A percentile compares a stretch with the other conserved stretches of the same genome.
Conservation (phyloP, 2,888 invertebrate species). For the Vannuccia rotundouncinata region DNA sequence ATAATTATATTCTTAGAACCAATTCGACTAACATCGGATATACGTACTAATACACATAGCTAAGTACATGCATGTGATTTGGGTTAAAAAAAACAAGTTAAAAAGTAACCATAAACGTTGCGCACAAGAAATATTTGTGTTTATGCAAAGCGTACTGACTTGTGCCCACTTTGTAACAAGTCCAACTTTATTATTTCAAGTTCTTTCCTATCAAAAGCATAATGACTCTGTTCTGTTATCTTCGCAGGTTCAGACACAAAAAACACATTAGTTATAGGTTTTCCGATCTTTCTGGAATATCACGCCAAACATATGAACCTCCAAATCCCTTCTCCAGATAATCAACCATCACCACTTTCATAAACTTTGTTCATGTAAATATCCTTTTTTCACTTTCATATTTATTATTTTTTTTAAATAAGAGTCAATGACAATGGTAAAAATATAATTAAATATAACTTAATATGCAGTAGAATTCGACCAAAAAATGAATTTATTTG, state of each 20-base stretch:
- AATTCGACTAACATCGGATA: not conserved
- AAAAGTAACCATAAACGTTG: not conserved
- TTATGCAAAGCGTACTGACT: not conserved
- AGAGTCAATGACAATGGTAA: not conserved
- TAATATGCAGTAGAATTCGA: not conserved
- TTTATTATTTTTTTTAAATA: not conserved
- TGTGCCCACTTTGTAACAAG: not conserved
- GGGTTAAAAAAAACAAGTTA: not conserved
- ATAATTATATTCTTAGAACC: not conserved
- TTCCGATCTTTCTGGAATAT: constrained; percentile 15
- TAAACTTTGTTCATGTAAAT: not conserved
- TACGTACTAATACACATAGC: not conserved
- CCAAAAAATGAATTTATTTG: not conserved
- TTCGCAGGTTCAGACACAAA: not conserved
- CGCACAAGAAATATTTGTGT: not conserved
- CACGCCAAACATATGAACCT: constrained; percentile 4
- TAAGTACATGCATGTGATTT: not conserved
- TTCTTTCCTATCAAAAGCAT: not conserved
- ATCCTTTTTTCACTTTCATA: constrained; percentile 8
- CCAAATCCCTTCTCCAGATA: constrained; percentile 1
- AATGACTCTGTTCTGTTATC: not conserved
- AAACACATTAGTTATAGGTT: constrained; percentile 7
- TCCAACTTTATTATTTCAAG: not conserved
- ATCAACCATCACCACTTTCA: not conserved
- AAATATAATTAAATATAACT: not conserved